phyloP scores from a whole-genome alignment of 2,888 invertebrate species.

The Onthophagus sagittarius region DNA sequence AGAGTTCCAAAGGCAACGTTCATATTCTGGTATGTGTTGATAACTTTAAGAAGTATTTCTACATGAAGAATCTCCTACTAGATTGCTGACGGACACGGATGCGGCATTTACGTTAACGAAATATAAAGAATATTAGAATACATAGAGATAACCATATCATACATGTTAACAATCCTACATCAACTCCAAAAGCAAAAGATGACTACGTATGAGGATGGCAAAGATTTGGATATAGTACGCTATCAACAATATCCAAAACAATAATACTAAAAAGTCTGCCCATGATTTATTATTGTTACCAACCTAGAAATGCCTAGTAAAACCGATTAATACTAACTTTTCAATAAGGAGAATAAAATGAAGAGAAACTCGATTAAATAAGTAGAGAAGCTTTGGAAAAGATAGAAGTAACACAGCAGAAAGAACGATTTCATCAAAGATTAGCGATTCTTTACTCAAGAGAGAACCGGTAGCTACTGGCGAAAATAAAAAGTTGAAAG shows the following conservation, averaged over 20 bases:
- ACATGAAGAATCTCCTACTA: conserved; percentile 13
- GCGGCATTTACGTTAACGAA: conserved; percentile 16
- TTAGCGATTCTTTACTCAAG: conserved; percentile 21
- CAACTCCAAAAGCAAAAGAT: conserved; percentile 22
- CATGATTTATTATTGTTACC: not conserved
- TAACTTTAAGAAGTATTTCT: conserved; percentile 19
- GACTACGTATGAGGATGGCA: conserved; percentile 9
- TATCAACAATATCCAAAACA: not conserved
- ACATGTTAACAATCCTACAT: conserved; percentile 23
- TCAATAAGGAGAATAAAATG: not conserved
- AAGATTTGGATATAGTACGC: not conserved
- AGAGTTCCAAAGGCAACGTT: conserved; percentile 17
- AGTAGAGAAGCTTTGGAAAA: conserved; percentile 12
- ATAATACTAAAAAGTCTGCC: too few relatives aligned
- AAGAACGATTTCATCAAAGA: conserved; percentile 16
- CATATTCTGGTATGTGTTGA: conserved; percentile 26
- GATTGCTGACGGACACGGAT: conserved; percentile 23
- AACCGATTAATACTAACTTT: not conserved
- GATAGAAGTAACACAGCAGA: conserved; percentile 7
- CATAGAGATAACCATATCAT: conserved; percentile 15
- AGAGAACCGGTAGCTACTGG: conserved; percentile 22
- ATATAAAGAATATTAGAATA: conserved; percentile 21
- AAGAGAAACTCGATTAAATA: not conserved
- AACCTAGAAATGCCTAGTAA: conserved; percentile 6
- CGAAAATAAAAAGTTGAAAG: conserved; percentile 28